phyloP scores from a whole-genome alignment of 2,888 invertebrate genomes.

The Lepidochrysops patricia region DNA sequence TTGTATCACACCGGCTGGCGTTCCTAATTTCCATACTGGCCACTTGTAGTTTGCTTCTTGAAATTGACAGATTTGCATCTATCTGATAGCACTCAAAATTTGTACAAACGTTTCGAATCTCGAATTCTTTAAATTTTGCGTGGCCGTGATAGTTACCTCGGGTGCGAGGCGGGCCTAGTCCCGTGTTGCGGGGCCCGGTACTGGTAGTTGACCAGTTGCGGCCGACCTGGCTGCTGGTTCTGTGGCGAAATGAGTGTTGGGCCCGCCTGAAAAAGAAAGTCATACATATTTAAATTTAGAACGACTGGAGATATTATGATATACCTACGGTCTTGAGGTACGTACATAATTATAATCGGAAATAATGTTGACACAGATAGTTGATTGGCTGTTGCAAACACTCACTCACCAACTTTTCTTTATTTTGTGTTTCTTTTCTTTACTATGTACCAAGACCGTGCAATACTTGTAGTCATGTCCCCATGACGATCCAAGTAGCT shows the following conservation, averaged over 20 bases:
- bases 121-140: neutral
- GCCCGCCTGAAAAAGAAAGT: conserved; percentile 39
- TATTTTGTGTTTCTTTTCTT: too few relatives aligned
- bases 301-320: neutral
- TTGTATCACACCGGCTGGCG: neutral
- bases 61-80: neutral
- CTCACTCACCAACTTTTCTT: too few relatives aligned
- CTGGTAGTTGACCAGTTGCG: conserved; percentile 51
- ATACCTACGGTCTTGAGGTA: too few relatives aligned
- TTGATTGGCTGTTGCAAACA: too few relatives aligned
- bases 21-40: neutral
- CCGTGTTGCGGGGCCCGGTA: conserved; percentile 54
- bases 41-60: neutral
- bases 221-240: conserved; percentile 48
- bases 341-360: too few relatives aligned
- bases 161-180: conserved; percentile 53
- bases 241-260: conserved; percentile 54
- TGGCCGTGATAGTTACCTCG: conserved; percentile 38
- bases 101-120: neutral
- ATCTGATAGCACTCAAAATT: conserved; percentile 1
- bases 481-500: too few relatives aligned
- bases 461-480: too few relatives aligned
- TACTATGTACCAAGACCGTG: too few relatives aligned
- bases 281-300: neutral
- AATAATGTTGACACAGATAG: too few relatives aligned